Percentiles rank a stretch among this genome's conserved stretches.
phyloP scores from a whole-genome alignment of 2,797 vertebrate species.

The Mormyrops boulengeri region DNA sequence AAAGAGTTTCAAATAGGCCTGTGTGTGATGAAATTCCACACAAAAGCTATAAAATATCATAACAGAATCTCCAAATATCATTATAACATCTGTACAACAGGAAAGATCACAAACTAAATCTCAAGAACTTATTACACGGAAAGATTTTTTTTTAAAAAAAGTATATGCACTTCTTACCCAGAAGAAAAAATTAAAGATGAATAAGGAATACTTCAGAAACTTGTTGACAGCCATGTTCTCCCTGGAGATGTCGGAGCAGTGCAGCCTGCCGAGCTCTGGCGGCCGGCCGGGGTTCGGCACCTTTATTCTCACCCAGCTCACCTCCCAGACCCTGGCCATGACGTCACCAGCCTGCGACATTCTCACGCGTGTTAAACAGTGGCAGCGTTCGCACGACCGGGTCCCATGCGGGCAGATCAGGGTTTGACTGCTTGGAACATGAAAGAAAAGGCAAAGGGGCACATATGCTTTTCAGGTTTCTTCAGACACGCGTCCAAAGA shows the following conservation, averaged over 20 bases:
- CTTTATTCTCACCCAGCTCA: background rate
- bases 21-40: too few species aligned
- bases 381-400: background rate
- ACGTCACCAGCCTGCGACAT: background rate
- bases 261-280: background rate
- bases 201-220: background rate
- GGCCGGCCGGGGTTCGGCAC: background rate
- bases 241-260: background rate
- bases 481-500: background rate
- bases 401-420: background rate
- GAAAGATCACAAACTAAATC: too few species aligned
- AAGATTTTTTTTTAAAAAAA: background rate
- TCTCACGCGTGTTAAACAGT: background rate
- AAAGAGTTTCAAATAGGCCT: background rate
- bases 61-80: background rate
- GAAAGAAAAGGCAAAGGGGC: background rate
- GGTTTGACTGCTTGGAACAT: background rate
- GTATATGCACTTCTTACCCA: background rate
- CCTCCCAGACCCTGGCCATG: background rate
- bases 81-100: background rate
- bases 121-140: background rate
- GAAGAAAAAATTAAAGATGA: background rate
- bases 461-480: background rate
- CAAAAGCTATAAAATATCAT: background rate
- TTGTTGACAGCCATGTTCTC: background rate